Base-by-base conservation (phyloP, 2,113 vertebrate species). In the Myrmophylax atrothorax region DNA sequence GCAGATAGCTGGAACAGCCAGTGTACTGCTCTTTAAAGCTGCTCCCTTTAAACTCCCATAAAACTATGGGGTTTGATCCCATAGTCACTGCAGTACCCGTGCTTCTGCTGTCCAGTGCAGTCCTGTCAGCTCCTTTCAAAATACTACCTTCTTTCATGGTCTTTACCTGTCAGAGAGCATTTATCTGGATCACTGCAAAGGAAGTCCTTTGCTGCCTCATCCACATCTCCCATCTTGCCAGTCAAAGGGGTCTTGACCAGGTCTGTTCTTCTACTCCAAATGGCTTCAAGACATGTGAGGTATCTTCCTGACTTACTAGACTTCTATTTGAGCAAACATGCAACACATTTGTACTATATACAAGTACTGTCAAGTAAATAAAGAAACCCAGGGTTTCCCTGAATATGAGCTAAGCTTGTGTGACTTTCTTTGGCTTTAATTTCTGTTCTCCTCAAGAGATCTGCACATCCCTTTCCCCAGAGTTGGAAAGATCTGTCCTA, bases 371-470 rank as follows among this genome's bases (percentile, higher is more conserved):
- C 72, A 53, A 81, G 74, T 90, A 90, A 84, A 63, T 3, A 69
- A 87, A 91, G 88, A 89, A 88, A 64, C 52, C 20, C 1, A 0
- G 22, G 53, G 29, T 68, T 92, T 77, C 93, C 90, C 64, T 78
- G 68, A 59, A 23, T 50, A n/a, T 14, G 33, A 95, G 83, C 68
- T 84, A 97, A 94, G 72, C 91, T 91, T 83, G 73, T 52, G 47
- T 49, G 44, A 49, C 47, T 78, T 89, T 73, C 69, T 94, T 92
- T 84, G 73, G 52, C n/a, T 72, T 84, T 92, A 37, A 25, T 50
- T 88, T 82, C 76, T 67, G 26, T 47, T 81, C 64, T 84, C 22
- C 52, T 63, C 49, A 28, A 47, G 68, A 74, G 55, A 40, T 75
- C 42, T 70, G 29, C 0, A 0, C 38, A 80, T 25, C n/a, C 70